Percentiles rank a stretch among this genome's conserved stretches.
These are phyloP conservation scores for Dryomyza anilis DNA, from an alignment of 2,888 invertebrate genomes.

Conservation along the genomic window DNA sequence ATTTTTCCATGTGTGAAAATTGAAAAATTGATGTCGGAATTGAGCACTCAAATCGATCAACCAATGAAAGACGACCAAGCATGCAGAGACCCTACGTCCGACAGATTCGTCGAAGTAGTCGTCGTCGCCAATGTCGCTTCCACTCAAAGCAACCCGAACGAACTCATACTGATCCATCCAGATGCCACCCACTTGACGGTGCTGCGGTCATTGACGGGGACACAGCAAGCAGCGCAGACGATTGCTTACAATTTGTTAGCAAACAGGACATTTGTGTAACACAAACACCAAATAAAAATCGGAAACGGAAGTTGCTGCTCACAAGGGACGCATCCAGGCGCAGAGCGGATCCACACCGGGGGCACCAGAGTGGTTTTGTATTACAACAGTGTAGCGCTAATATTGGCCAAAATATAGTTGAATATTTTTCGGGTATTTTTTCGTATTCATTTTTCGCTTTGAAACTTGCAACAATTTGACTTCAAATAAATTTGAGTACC, in stretches of 20 bases:
- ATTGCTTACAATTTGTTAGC: conserved; percentile 5
- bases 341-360: no score
- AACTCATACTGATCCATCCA: neutral
- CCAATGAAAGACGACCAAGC: no score
- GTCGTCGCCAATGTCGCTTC: neutral
- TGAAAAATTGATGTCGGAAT: conserved; percentile 17
- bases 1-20: conserved; percentile 15
- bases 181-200: neutral
- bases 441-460: no score
- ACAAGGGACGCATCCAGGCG: conserved; percentile 23
- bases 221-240: neutral
- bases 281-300: conserved; percentile 34
- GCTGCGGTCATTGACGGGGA: neutral
- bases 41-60: conserved; percentile 18
- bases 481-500: no score
- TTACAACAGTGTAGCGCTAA: no score
- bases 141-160: neutral
- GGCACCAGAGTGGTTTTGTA: no score
- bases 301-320: conserved; percentile 35
- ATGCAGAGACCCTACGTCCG: no score
- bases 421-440: no score
- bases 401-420: no score
- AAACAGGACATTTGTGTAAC: conserved; percentile 11
- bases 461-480: no score
- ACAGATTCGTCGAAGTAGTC: neutral